A percentile compares a stretch with the other conserved stretches of the same genome.
Conservation (phyloP, 2,888 invertebrate species). For the Polymixis flavicincta region DNA sequence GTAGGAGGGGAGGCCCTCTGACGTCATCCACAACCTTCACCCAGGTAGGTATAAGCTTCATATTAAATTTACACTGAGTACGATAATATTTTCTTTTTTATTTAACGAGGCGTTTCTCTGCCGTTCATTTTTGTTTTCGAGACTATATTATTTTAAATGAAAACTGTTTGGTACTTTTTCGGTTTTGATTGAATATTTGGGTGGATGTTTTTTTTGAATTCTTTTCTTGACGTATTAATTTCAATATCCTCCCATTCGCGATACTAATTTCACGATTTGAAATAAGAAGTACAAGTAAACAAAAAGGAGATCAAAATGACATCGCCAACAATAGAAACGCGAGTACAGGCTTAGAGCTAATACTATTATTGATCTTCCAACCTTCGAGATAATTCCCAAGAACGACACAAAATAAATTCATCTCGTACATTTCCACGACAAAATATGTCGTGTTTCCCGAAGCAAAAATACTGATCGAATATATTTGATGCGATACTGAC, state of each 20-base stretch:
- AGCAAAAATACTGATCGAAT: conserved; percentile 55
- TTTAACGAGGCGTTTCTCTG: conserved; percentile 57
- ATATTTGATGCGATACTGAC: conserved; percentile 31
- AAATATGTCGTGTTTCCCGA: conserved; percentile 46
- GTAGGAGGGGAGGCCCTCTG: conserved; percentile 62
- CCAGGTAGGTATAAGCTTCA: conserved; percentile 63
- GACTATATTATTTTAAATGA: conserved; percentile 46
- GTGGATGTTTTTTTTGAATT: not conserved
- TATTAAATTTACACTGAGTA: conserved; percentile 69
- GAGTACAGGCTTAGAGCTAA: conserved; percentile 19
- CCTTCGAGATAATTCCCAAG: conserved; percentile 23
- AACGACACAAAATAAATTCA: conserved; percentile 40
- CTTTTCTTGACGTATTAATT: no score
- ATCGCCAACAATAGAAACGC: conserved; percentile 21
- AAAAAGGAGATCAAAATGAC: conserved; percentile 8
- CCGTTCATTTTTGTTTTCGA: conserved; percentile 47
- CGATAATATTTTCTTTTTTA: conserved; percentile 63
- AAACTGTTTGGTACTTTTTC: conserved; percentile 21
- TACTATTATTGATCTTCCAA: conserved; percentile 39
- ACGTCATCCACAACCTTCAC: conserved; percentile 73
- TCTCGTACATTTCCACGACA: conserved; percentile 22
- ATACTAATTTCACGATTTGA: not conserved
- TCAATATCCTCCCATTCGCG: not conserved
- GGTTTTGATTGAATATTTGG: not conserved
- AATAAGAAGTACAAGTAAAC: not conserved